Evolutionary conservation across 2,888 invertebrate species (phyloP).

Genomic region (Patella ulyssiponensis): DNA sequence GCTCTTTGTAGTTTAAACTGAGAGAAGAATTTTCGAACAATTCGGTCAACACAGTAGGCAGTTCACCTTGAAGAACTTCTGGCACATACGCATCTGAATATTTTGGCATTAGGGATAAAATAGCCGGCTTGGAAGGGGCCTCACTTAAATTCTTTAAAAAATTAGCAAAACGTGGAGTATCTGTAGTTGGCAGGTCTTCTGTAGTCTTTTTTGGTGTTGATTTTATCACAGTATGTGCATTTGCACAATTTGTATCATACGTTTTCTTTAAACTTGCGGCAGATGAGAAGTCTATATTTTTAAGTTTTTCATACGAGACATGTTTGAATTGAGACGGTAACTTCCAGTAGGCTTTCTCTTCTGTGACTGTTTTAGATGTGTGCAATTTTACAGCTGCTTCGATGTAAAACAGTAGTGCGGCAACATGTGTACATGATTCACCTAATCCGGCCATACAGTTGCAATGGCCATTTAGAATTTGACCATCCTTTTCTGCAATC

Average conservation of each 20-base stretch:
- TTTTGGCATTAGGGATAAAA: too few species aligned
- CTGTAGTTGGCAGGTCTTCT: too few species aligned
- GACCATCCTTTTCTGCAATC: conserved; percentile 23
- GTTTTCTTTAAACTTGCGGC: conserved; percentile 16
- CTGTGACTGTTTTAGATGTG: conserved; percentile 37
- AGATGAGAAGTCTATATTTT: conserved; percentile 25
- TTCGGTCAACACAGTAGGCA: background rate
- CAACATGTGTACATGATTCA: conserved; percentile 45
- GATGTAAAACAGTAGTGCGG: conserved; percentile 39
- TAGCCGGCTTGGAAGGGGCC: too few species aligned
- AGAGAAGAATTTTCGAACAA: background rate
- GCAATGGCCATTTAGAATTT: conserved; percentile 40
- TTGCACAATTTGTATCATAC: too few species aligned
- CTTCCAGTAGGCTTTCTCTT: conserved; percentile 40
- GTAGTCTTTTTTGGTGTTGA: too few species aligned
- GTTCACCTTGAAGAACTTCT: background rate
- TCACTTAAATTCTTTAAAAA: too few species aligned
- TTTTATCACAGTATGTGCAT: too few species aligned
- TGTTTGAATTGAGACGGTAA: conserved; percentile 20
- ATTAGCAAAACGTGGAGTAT: too few species aligned
- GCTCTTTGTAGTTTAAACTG: background rate
- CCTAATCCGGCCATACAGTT: conserved; percentile 48
- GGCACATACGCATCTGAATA: background rate
- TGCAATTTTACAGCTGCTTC: conserved; percentile 36
- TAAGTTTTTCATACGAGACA: conserved; percentile 22